Conservation (phyloP, 2,888 invertebrate genomes). For the Escarpia spicata region DNA sequence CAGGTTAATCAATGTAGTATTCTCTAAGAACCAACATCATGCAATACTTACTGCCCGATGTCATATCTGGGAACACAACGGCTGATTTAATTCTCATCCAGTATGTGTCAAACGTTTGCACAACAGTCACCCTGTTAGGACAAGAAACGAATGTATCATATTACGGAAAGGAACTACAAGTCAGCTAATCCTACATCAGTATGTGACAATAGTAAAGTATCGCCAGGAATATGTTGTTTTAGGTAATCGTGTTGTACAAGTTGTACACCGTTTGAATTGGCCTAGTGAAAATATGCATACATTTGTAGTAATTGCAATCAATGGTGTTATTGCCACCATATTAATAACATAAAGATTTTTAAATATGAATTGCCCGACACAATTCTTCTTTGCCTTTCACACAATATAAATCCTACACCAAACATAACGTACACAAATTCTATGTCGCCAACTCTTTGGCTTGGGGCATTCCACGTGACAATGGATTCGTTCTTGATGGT, state of each 20-base stretch:
- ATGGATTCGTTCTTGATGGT: background rate
- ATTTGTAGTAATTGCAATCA: background rate
- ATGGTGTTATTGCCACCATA: background rate
- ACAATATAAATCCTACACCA: background rate
- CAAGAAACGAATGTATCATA: background rate
- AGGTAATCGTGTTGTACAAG: background rate
- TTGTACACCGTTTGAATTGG: background rate
- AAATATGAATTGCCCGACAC: background rate
- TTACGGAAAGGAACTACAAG: background rate
- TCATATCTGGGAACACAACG: background rate
- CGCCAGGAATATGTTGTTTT: background rate
- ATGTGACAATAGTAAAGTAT: background rate
- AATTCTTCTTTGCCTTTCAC: background rate
- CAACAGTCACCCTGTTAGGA: background rate
- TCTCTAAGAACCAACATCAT: background rate
- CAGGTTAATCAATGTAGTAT: background rate
- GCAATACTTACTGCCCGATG: background rate
- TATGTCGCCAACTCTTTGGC: background rate
- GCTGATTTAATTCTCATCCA: background rate
- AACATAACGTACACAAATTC: slow-evolving; percentile 8
- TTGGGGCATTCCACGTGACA: background rate
- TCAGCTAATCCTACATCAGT: background rate
- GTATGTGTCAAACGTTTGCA: background rate
- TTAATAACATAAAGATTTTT: background rate
- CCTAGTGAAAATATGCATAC: background rate